Evolutionary conservation across 2,113 vertebrate species (phyloP).

Genomic region (Pica pica): DNA sequence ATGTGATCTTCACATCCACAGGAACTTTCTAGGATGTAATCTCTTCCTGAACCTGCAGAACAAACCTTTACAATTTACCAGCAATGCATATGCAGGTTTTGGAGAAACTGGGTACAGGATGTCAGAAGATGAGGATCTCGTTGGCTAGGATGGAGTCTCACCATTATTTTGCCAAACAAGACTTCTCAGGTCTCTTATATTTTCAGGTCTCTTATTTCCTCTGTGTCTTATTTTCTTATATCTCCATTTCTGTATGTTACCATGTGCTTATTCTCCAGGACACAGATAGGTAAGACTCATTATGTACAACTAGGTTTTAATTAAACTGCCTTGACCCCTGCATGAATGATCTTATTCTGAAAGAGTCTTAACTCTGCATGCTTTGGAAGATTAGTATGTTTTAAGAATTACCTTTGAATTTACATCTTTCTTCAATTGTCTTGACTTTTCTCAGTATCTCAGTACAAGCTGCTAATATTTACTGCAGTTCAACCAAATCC

Average conservation of each 20-base stretch:
- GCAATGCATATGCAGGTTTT: background rate
- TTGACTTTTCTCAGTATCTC: background rate
- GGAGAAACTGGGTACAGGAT: constrained; percentile 1
- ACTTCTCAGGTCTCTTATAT: background rate
- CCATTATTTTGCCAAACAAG: background rate
- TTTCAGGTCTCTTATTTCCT: background rate
- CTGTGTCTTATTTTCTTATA: background rate
- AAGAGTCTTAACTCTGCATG: background rate
- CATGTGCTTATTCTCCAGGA: background rate
- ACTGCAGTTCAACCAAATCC: background rate
- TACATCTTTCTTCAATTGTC: background rate
- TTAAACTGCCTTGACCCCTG: background rate
- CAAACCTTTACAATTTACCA: background rate
- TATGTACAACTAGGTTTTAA: background rate
- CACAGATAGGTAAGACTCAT: background rate
- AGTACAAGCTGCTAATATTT: background rate
- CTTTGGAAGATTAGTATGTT: background rate
- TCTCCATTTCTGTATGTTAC: background rate
- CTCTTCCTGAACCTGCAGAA: background rate
- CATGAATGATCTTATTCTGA: background rate
- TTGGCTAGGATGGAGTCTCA: background rate
- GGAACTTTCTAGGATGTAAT: background rate
- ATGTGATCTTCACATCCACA: constrained; percentile 3
- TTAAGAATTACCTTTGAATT: background rate
- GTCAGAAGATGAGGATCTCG: background rate